A percentile compares a stretch with the other conserved stretches of the same genome.
These are phyloP conservation scores for Oryctolagus cuniculus DNA, from an alignment of 2,113 vertebrate species.

Conservation along the genomic window mOryCun1.1 NC_091432.1:211014501-211015000, in stretches of 20 bases:
- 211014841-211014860: background rate
- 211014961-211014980: too few relatives aligned
- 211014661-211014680: background rate
- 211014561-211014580: conserved; percentile 2
- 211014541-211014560: background rate
- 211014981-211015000: too few relatives aligned
- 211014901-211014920: background rate
- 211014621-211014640: background rate
- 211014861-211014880: background rate
- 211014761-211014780: background rate
- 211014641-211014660: background rate
- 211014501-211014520: background rate
- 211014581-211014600: background rate
- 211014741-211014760: background rate
- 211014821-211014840: background rate
- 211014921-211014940: background rate
- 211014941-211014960: background rate
- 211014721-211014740: background rate
- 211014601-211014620: conserved; percentile 11
- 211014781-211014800: background rate
- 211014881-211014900: background rate
- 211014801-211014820: background rate
- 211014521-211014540: background rate
- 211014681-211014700: background rate
- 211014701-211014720: background rate